Percentiles rank a stretch among this genome's conserved stretches.
These are phyloP conservation scores for Dreissena polymorpha DNA, from an alignment of 1,140 invertebrate species.

Conservation along the genomic window DNA sequence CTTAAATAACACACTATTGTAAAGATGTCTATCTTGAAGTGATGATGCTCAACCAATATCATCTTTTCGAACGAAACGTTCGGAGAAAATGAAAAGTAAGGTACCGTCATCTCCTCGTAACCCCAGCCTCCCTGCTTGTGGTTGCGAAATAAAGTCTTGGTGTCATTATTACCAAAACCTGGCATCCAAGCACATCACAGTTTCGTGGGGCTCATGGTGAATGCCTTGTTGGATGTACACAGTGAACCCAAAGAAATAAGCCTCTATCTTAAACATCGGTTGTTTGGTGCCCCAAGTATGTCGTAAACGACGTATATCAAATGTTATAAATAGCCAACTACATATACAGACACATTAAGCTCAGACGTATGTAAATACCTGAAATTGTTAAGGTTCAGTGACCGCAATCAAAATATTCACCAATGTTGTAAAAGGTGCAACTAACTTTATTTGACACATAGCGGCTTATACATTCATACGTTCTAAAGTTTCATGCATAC, in stretches of 20 bases:
- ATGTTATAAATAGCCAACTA: too few species aligned
- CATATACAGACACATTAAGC: too few species aligned
- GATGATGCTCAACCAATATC: conserved; percentile 79
- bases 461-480: too few species aligned
- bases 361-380: too few species aligned
- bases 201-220: conserved; percentile 42
- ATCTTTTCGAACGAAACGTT: conserved; percentile 85
- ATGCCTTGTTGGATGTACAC: conserved; percentile 54
- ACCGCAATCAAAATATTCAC: too few species aligned
- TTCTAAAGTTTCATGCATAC: too few species aligned
- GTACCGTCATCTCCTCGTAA: conserved; percentile 85
- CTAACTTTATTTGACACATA: too few species aligned
- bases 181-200: conserved; percentile 58
- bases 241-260: conserved; percentile 46
- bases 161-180: conserved; percentile 53
- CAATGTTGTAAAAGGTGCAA: too few species aligned
- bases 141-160: conserved; percentile 85
- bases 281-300: too few species aligned
- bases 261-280: too few species aligned
- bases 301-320: too few species aligned
- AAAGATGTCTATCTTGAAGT: conserved; percentile 79
- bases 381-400: too few species aligned
- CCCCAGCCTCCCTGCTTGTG: conserved; percentile 87
- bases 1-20: neutral
- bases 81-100: conserved; percentile 83